These are phyloP conservation scores for Agapornis roseicollis DNA, from an alignment of 2,113 vertebrate genomes.

Conservation along the genomic window DNA sequence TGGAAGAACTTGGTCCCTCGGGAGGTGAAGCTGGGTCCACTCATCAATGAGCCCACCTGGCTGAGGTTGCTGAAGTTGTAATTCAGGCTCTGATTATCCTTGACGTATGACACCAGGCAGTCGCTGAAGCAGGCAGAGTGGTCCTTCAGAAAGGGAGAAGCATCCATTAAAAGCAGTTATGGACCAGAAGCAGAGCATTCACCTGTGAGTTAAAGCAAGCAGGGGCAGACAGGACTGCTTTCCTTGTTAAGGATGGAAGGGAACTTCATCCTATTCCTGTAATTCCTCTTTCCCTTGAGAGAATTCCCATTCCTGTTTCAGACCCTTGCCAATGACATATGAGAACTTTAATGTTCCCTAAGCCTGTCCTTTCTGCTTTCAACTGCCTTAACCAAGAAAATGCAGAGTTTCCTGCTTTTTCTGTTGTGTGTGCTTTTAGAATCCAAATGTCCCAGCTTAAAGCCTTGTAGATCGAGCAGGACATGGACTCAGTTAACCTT, in stretches of 20 bases:
- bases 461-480: neutral
- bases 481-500: neutral
- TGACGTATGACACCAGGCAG: conserved; percentile 82
- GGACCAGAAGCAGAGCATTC: neutral
- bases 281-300: neutral
- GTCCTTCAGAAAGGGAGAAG: conserved; percentile 77
- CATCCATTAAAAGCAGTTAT: neutral
- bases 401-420: neutral
- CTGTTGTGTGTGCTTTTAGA: neutral
- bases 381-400: neutral
- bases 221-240: neutral
- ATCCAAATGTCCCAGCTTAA: neutral
- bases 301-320: neutral
- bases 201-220: neutral
- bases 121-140: conserved; percentile 92
- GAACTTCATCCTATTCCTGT: neutral
- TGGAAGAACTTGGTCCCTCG: conserved; percentile 97
- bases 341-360: neutral
- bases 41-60: conserved; percentile 84
- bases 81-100: conserved; percentile 83
- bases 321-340: neutral
- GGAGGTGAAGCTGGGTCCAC: conserved; percentile 94
- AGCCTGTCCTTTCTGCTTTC: neutral
- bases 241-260: neutral
- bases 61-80: conserved; percentile 88